Conservation (phyloP, 2,888 invertebrate species). For the Aleiodes alternator region DNA sequence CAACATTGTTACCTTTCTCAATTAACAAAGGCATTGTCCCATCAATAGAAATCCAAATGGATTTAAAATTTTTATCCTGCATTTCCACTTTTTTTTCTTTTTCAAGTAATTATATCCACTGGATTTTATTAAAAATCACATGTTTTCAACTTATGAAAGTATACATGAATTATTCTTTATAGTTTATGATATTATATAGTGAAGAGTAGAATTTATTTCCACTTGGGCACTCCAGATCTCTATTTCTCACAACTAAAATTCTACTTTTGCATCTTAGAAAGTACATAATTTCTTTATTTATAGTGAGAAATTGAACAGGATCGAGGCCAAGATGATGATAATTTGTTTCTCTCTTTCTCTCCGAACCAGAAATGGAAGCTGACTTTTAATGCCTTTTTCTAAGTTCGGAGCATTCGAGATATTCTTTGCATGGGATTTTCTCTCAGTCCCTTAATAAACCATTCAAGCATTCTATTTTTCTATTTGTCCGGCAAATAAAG, state of each 20-base stretch:
- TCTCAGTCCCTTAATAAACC: too few species aligned
- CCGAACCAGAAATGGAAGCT: slow-evolving; percentile 60
- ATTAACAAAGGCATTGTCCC: background rate
- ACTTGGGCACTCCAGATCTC: background rate
- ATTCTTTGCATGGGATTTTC: slow-evolving; percentile 27
- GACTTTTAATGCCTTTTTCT: slow-evolving; percentile 69
- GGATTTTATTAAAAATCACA: background rate
- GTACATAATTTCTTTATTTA: slow-evolving; percentile 7
- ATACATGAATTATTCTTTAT: background rate
- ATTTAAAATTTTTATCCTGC: background rate
- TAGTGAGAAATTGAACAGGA: slow-evolving; percentile 18
- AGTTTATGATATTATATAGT: slow-evolving; percentile 1
- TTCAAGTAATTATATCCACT: background rate
- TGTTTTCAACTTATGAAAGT: background rate
- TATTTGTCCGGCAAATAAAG: background rate
- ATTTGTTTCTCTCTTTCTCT: slow-evolving; percentile 23
- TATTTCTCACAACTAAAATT: slow-evolving; percentile 31
- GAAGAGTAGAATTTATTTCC: background rate
- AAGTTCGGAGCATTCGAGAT: slow-evolving; percentile 34
- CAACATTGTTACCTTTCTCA: slow-evolving; percentile 22
- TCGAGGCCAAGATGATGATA: slow-evolving; percentile 14
- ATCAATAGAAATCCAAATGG: slow-evolving; percentile 11
- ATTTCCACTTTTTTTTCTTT: background rate
- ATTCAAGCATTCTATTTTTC: background rate
- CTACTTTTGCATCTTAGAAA: slow-evolving; percentile 26